These are phyloP conservation scores for Nebria salina DNA, from an alignment of 2,888 invertebrate species.

Conservation along the genomic window DNA sequence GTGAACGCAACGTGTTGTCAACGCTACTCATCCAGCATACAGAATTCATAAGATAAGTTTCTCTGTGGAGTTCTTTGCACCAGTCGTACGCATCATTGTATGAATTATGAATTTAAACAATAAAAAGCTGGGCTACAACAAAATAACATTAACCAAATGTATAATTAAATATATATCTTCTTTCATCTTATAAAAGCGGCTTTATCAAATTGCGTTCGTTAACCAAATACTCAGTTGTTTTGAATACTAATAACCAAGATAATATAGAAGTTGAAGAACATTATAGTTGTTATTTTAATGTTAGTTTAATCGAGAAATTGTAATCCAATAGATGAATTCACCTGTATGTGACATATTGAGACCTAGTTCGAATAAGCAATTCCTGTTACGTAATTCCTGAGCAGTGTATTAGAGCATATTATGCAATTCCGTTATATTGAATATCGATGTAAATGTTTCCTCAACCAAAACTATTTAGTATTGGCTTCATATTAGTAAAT, in stretches of 20 bases:
- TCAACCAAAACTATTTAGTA: neutral
- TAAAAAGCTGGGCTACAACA: neutral
- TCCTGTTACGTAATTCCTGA: neutral
- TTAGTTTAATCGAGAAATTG: neutral
- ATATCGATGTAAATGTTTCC: neutral
- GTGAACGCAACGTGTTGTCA: slow-evolving; percentile 12
- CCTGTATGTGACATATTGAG: slow-evolving; percentile 3
- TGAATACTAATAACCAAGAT: too few species aligned
- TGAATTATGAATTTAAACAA: neutral
- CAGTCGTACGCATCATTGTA: neutral
- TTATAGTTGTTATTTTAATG: neutral
- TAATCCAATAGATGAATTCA: neutral
- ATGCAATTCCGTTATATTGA: slow-evolving; percentile 17
- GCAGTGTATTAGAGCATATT: slow-evolving; percentile 13
- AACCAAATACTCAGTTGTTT: too few species aligned
- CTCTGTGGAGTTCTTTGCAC: neutral
- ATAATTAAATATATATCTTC: neutral
- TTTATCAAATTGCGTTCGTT: too few species aligned
- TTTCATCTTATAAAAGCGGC: too few species aligned
- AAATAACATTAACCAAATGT: neutral
- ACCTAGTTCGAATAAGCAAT: neutral
- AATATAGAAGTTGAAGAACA: too few species aligned
- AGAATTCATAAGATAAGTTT: slow-evolving; percentile 1
- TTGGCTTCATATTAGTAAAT: neutral
- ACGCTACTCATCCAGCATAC: neutral